Conservation (phyloP, 2,113 vertebrate genomes). For the Trogon surrucura region DNA sequence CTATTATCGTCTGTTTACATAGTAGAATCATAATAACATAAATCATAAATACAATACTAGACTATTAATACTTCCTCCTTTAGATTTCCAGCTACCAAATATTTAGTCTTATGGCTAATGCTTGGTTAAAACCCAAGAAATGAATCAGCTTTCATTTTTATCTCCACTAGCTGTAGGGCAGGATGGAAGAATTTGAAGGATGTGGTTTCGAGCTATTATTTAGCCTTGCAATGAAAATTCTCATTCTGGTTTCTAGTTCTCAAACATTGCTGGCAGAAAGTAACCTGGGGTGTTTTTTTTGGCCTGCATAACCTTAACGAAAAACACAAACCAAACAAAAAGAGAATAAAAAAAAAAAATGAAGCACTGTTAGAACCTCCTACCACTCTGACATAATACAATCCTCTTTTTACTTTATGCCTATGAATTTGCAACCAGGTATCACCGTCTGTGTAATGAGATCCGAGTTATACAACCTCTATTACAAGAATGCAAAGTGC, state of each 20-base stretch:
- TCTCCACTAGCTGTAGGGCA: not conserved
- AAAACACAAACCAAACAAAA: not conserved
- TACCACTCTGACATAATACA: not conserved
- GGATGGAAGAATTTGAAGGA: not conserved
- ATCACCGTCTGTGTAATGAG: not conserved
- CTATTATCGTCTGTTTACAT: not conserved
- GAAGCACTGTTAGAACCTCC: not conserved
- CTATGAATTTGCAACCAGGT: not conserved
- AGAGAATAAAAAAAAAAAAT: not conserved
- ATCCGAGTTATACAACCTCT: not conserved
- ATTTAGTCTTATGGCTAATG: conserved; percentile 13
- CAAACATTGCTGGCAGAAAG: not conserved
- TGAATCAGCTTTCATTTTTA: conserved; percentile 35
- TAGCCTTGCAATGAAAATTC: not conserved
- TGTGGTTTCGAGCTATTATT: not conserved
- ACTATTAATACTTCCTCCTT: conserved; percentile 41
- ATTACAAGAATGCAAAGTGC: not conserved
- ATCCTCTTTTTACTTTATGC: not conserved
- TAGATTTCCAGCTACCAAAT: conserved; percentile 21
- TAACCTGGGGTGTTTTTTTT: not conserved
- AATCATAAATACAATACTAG: conserved; percentile 39
- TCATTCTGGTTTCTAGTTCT: not conserved
- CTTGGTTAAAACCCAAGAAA: conserved; percentile 41
- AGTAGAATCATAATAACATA: not conserved
- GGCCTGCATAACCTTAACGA: not conserved